Base-by-base conservation (phyloP, 2,888 invertebrate genomes). In the Mythimna albipuncta region DNA sequence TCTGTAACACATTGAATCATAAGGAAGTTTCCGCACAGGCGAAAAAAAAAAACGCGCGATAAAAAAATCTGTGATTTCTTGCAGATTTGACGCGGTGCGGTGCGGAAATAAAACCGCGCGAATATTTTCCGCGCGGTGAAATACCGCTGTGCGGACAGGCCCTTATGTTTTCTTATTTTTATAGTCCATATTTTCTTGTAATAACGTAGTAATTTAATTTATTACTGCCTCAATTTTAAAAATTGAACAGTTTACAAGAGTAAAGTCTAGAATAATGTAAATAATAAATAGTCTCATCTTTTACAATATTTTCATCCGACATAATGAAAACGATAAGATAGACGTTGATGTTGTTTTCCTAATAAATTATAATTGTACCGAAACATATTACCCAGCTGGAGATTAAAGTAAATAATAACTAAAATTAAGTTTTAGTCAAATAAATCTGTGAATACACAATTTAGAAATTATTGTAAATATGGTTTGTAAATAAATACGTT, bases 401-500 rank as follows among this genome's bases (percentile, higher is more conserved):
- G 52, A 67, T 76, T 72, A 52, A 69, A 77, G 64, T 75, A 7
- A 68, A 67, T 78, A 69, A 74, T 55, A 73, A 62, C 2, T 81
- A 63, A 55, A 59, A 61, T 66, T 75, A 76, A 83, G 72, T 72
- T 65, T 69, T 75, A 81, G 72, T 75, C 21, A 55, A 65, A 75
- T 81, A 83, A 83, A 86, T 88, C 80, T 84, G 85, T 85, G 90
- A 91, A 87, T 80, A 89, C 86, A 85, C 65, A 67, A 80, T 75
- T 75, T 75, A 83, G 75, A 63, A 83, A 26, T 26, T 75, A 88
- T 81, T 94, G 94, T 94, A 91, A 91, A 93, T 93, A 92, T 44
- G 90, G 90, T 93, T 93, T 95, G 93, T 94, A 94, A 95, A 95
- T 95, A 95, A 95, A 94, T 90, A 92, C 91, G 92, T 93, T 93